phyloP scores from a whole-genome alignment of 2,888 invertebrate species.

The Synergus laeviventris region DNA sequence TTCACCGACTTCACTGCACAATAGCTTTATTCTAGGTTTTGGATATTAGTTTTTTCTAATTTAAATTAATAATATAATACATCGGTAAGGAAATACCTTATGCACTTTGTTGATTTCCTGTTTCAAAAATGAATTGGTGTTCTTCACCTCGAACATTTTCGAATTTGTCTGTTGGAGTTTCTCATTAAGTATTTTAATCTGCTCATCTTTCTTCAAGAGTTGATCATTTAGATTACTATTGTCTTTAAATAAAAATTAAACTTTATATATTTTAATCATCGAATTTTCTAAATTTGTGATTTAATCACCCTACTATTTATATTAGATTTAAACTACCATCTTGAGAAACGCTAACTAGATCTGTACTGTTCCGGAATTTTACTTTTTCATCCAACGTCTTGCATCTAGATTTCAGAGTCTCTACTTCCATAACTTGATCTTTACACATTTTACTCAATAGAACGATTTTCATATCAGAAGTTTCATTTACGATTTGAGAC shows the following conservation, averaged over 20 bases:
- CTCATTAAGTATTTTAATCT: slow-evolving; percentile 80
- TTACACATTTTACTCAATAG: slow-evolving; percentile 74
- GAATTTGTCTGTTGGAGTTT: slow-evolving; percentile 80
- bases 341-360: neutral
- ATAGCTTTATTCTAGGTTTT: slow-evolving; percentile 72
- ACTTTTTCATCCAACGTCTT: neutral
- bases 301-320: neutral
- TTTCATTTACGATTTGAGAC: slow-evolving; percentile 75
- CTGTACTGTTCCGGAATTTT: neutral
- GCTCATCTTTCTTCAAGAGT: slow-evolving; percentile 75
- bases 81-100: slow-evolving; percentile 74
- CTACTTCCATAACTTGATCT: neutral
- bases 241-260: slow-evolving; percentile 2
- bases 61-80: neutral
- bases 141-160: slow-evolving; percentile 84
- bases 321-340: neutral
- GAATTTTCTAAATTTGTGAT: neutral
- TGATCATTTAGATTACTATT: neutral
- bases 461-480: slow-evolving; percentile 76
- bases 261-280: neutral
- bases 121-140: slow-evolving; percentile 82
- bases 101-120: slow-evolving; percentile 85
- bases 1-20: slow-evolving; percentile 87
- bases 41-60: neutral
- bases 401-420: neutral